A percentile compares a stretch with the other conserved stretches of the same genome.
Evolutionary conservation across 2,113 vertebrate genomes (phyloP).

Genomic region (Microcebus tavaratra): DNA sequence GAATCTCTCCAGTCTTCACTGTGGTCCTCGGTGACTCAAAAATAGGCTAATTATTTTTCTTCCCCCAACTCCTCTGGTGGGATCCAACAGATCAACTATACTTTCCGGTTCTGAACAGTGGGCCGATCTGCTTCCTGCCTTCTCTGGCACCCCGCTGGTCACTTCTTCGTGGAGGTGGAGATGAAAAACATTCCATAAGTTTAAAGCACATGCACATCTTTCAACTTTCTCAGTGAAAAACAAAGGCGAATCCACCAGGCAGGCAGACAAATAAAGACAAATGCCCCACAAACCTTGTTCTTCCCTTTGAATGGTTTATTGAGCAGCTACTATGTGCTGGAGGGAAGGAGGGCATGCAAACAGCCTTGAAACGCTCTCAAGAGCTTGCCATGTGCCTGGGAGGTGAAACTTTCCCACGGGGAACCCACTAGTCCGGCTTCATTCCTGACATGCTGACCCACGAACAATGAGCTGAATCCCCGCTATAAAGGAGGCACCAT

Average conservation of each 20-base stretch:
- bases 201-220: neutral
- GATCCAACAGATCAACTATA: neutral
- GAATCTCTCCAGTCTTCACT: neutral
- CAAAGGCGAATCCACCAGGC: neutral
- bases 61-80: neutral
- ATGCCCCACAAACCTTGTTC: neutral
- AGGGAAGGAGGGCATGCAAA: neutral
- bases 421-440: neutral
- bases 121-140: neutral
- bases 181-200: neutral
- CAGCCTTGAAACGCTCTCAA: neutral
- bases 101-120: neutral
- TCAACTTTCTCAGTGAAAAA: neutral
- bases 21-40: neutral
- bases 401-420: fast-evolving
- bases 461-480: too few relatives aligned
- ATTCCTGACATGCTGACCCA: neutral
- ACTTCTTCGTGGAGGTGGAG: neutral
- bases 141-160: fast-evolving
- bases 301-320: neutral
- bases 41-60: neutral
- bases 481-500: fast-evolving
- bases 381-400: neutral
- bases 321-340: neutral
- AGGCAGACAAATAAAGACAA: neutral